These are phyloP conservation scores for Phainopepla nitens DNA, from an alignment of 2,113 vertebrate genomes.

Conservation along the genomic window DNA sequence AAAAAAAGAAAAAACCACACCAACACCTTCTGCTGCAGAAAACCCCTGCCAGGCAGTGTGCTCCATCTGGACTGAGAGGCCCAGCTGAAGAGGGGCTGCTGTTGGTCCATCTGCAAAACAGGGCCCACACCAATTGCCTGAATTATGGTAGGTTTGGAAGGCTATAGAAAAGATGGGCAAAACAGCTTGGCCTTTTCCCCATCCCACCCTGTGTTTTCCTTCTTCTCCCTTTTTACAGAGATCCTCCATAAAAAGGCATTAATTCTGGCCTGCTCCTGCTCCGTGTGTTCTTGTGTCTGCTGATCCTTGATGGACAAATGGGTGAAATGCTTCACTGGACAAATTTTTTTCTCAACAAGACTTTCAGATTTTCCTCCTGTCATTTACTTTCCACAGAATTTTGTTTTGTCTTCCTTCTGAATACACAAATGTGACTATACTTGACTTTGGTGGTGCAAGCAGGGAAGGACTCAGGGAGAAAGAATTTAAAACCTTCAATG, in stretches of 20 bases:
- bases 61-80: background rate
- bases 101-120: conserved; percentile 19
- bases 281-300: background rate
- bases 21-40: background rate
- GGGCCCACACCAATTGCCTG: conserved; percentile 12
- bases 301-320: background rate
- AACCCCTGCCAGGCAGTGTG: background rate
- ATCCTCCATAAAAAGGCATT: background rate
- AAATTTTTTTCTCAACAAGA: background rate
- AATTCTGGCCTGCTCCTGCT: background rate
- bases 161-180: background rate
- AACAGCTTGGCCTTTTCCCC: background rate
- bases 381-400: background rate
- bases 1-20: background rate
- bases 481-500: background rate
- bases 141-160: background rate
- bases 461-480: background rate
- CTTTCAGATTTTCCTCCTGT: background rate
- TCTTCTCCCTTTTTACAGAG: background rate
- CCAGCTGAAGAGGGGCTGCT: conserved; percentile 39
- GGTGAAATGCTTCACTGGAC: background rate
- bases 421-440: background rate
- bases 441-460: background rate
- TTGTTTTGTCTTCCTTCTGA: background rate
- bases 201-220: background rate